A percentile compares a stretch with the other conserved stretches of the same genome.
These are phyloP conservation scores for Falco peregrinus DNA, from an alignment of 2,797 vertebrate genomes.

Conservation along the genomic window DNA sequence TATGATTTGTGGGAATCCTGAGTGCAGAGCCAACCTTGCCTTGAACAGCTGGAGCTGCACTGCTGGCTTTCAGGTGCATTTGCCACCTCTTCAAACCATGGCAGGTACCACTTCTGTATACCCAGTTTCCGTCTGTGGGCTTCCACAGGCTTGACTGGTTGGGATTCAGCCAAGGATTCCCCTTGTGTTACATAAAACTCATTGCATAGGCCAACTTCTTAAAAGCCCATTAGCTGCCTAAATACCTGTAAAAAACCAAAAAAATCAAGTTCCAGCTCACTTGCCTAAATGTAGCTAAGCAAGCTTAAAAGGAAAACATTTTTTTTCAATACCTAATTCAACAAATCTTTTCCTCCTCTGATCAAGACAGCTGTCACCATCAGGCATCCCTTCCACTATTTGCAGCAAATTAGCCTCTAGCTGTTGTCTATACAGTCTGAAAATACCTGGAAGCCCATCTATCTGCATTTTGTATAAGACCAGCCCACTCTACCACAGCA, in stretches of 20 bases:
- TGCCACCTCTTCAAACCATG: background rate
- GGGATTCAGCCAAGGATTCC: constrained; percentile 16
- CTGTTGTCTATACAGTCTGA: background rate
- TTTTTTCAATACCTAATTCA: background rate
- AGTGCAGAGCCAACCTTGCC: background rate
- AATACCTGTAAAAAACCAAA: background rate
- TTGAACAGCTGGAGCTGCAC: background rate
- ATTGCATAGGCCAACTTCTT: background rate
- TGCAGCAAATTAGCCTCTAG: background rate
- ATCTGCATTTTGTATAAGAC: background rate
- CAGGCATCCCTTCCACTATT: background rate
- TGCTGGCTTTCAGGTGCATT: background rate
- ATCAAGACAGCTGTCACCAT: background rate
- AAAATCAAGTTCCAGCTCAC: background rate
- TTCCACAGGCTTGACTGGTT: background rate
- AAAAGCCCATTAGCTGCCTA: background rate
- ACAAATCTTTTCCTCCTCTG: background rate
- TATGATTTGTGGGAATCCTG: background rate
- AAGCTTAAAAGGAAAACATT: background rate
- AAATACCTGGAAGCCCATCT: background rate
- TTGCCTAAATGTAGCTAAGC: background rate
- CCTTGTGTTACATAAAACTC: background rate
- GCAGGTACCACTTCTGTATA: background rate
- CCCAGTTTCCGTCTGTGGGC: background rate
- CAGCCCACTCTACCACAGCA: rapidly evolving